Percentiles rank a stretch among this genome's conserved stretches.
Evolutionary conservation across 2,888 invertebrate genomes (phyloP).

Genomic region (Epirrhoe tristata): DNA sequence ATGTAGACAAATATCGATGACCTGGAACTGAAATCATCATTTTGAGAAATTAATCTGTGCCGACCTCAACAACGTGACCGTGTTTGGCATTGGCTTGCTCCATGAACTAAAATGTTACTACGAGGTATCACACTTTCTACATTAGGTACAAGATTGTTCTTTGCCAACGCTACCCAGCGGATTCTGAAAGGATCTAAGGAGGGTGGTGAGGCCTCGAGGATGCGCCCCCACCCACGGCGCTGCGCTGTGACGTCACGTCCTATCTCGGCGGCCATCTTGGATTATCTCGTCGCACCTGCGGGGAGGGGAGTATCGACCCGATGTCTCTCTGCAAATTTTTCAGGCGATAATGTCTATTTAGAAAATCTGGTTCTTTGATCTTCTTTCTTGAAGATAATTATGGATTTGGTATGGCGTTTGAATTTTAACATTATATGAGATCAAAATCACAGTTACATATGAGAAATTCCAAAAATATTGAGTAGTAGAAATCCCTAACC

Average conservation of each 20-base stretch:
- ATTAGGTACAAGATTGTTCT: neutral
- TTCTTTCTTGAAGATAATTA: neutral
- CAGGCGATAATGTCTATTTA: slow-evolving; percentile 66
- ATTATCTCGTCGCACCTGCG: slow-evolving; percentile 86
- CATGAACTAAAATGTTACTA: neutral
- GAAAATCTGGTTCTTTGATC: slow-evolving; percentile 42
- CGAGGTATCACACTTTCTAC: neutral
- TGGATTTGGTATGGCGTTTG: neutral
- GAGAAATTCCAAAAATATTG: neutral
- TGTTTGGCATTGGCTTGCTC: too few species aligned
- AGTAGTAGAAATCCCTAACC: too few species aligned
- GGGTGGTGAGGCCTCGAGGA: slow-evolving; percentile 83
- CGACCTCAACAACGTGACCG: too few species aligned
- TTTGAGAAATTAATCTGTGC: too few species aligned
- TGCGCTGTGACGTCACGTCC: slow-evolving; percentile 85
- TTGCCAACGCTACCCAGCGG: slow-evolving; percentile 66
- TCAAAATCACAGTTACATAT: neutral
- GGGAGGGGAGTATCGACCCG: slow-evolving; percentile 79
- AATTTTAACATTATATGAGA: neutral
- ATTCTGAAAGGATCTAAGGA: slow-evolving; percentile 85
- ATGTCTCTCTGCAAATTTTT: slow-evolving; percentile 75
- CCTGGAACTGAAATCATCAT: too few species aligned
- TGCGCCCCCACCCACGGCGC: slow-evolving; percentile 61
- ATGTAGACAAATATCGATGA: too few species aligned
- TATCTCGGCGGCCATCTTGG: slow-evolving; percentile 86